These are phyloP conservation scores for Hylaeus anthracinus DNA, from an alignment of 1,140 invertebrate genomes.

Conservation along the genomic window DNA sequence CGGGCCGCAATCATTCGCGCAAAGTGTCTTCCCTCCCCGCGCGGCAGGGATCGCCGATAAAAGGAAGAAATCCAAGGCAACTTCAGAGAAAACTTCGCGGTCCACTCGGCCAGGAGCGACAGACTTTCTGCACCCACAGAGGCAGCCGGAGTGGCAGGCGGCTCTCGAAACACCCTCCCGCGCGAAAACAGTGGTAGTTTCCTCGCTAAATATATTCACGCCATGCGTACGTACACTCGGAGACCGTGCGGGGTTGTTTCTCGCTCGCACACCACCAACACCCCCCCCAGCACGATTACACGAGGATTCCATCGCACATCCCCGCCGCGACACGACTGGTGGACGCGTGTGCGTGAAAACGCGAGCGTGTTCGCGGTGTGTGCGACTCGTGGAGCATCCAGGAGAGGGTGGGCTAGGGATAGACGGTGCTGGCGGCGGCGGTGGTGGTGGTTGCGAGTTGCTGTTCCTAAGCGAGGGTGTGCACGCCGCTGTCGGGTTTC, in stretches of 20 bases:
- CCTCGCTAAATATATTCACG: conserved; percentile 60
- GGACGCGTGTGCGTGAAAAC: background rate
- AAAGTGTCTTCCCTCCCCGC: conserved; percentile 12
- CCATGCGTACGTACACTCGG: conserved; percentile 28
- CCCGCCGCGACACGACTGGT: background rate
- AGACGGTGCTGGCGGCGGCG: conserved; percentile 51
- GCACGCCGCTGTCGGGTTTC: conserved; percentile 50
- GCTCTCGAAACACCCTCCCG: conserved; percentile 51
- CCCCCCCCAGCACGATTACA: conserved; percentile 17
- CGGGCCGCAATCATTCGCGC: conserved; percentile 19
- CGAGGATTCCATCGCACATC: conserved; percentile 38
- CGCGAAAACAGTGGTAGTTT: conserved; percentile 65
- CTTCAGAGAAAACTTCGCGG: conserved; percentile 36
- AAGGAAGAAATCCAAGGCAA: conserved; percentile 27
- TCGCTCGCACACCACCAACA: background rate
- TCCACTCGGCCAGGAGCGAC: conserved; percentile 28
- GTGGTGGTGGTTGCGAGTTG: conserved; percentile 62
- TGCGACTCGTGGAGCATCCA: conserved; percentile 4
- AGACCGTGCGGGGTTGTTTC: conserved; percentile 21
- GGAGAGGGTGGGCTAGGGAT: conserved; percentile 43
- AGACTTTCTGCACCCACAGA: conserved; percentile 39
- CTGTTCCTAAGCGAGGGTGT: conserved; percentile 59
- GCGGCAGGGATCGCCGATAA: conserved; percentile 23
- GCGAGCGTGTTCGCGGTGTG: background rate
- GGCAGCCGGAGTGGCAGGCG: conserved; percentile 24